Conservation (phyloP, 2,797 vertebrate genomes). For the Tangara arthus region DNA sequence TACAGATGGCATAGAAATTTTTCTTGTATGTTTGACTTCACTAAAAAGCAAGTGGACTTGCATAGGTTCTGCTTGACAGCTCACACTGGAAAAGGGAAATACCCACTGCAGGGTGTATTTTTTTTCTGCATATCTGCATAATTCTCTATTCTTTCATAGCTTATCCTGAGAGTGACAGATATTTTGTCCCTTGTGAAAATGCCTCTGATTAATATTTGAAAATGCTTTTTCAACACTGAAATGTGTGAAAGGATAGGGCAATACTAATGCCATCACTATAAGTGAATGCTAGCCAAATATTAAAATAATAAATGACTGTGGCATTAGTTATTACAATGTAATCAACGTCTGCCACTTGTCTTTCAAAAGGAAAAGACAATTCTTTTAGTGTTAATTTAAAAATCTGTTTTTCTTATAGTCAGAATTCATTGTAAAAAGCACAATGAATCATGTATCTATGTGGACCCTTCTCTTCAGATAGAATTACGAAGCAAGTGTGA, state of each 20-base stretch:
- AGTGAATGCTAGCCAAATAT: background rate
- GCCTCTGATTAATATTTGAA: background rate
- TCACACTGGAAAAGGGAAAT: background rate
- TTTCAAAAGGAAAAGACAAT: background rate
- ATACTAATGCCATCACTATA: background rate
- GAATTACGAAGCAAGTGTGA: background rate
- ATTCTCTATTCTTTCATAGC: background rate
- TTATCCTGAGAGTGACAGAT: background rate
- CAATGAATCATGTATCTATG: background rate
- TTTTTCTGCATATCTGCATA: background rate
- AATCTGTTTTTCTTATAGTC: background rate
- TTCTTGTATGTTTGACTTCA: background rate
- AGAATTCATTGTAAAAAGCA: background rate
- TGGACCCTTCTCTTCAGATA: background rate
- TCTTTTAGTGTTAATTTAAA: background rate
- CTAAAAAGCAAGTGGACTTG: background rate
- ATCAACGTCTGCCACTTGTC: background rate
- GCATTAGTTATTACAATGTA: background rate
- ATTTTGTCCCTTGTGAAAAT: background rate
- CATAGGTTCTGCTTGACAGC: background rate
- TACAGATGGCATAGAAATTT: background rate
- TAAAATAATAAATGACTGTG: background rate
- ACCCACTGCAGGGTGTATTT: background rate
- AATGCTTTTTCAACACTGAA: background rate
- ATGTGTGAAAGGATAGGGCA: background rate